A percentile compares a stretch with the other conserved stretches of the same genome.
These are phyloP conservation scores for Callipepla californica DNA, from an alignment of 2,113 vertebrate species.

Conservation along the genomic window DNA sequence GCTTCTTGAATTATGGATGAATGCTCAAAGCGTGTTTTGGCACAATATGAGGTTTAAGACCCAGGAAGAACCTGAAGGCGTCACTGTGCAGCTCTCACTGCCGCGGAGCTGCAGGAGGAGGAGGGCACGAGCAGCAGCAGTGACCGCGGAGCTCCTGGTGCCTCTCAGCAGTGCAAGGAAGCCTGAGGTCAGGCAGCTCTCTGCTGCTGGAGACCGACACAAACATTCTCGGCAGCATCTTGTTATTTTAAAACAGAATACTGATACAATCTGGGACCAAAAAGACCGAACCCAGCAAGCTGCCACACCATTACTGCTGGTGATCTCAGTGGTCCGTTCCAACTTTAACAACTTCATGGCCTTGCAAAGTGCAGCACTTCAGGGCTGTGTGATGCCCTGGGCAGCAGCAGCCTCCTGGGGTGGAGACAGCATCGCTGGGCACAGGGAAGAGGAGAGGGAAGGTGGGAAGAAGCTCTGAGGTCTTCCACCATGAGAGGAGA, in stretches of 20 bases:
- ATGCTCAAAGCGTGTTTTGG: not conserved
- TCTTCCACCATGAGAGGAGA: not conserved
- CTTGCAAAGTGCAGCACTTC: not conserved
- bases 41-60: not conserved
- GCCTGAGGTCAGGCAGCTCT: not conserved
- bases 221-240: not conserved
- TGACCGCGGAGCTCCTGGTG: not conserved
- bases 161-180: not conserved
- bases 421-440: not conserved
- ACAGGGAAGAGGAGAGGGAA: not conserved
- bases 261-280: not conserved
- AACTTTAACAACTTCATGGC: too few species aligned
- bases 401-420: not conserved
- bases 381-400: not conserved
- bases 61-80: not conserved
- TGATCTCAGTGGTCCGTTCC: too few species aligned
- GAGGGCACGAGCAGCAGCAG: not conserved
- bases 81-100: not conserved
- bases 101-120: not conserved
- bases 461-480: not conserved
- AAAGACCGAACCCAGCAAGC: accelerated
- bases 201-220: not conserved
- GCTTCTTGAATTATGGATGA: not conserved
- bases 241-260: accelerated
- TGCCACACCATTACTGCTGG: too few species aligned